Percentiles rank a stretch among this genome's conserved stretches.
Conservation (phyloP, 1,140 invertebrate species). For the Hirudo medicinalis region DNA sequence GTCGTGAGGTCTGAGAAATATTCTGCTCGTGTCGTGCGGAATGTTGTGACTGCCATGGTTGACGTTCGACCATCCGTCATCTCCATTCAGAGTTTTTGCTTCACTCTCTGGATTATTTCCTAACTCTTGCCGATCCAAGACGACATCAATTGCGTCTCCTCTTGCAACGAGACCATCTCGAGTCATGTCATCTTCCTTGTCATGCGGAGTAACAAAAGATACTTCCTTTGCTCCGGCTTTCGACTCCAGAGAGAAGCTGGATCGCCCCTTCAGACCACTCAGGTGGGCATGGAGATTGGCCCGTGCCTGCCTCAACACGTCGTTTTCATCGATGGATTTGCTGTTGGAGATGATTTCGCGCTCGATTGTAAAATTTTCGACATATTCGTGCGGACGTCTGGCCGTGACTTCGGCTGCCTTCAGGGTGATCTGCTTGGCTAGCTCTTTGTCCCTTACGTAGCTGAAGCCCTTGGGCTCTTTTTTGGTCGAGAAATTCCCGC, state of each 20-base stretch:
- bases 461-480: slow-evolving; percentile 19
- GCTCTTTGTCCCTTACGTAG: slow-evolving; percentile 15
- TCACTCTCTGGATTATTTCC: not conserved
- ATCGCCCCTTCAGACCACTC: not conserved
- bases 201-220: too few species aligned
- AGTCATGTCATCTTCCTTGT: too few species aligned
- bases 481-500: not conserved
- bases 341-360: not conserved
- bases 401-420: slow-evolving; percentile 20
- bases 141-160: too few species aligned
- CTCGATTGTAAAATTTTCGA: slow-evolving; percentile 13
- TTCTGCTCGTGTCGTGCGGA: slow-evolving; percentile 11
- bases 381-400: slow-evolving; percentile 20
- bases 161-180: too few species aligned
- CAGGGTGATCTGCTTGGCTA: slow-evolving; percentile 20
- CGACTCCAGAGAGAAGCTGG: too few species aligned
- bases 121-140: not conserved
- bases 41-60: not conserved
- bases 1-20: slow-evolving; percentile 6
- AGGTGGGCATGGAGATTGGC: slow-evolving; percentile 5
- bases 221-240: too few species aligned
- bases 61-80: not conserved
- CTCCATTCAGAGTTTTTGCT: not conserved
- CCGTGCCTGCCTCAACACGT: slow-evolving; percentile 10
- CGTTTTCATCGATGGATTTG: not conserved